phyloP scores from a whole-genome alignment of 2,113 vertebrate genomes.

The Xerus inauris region DNA sequence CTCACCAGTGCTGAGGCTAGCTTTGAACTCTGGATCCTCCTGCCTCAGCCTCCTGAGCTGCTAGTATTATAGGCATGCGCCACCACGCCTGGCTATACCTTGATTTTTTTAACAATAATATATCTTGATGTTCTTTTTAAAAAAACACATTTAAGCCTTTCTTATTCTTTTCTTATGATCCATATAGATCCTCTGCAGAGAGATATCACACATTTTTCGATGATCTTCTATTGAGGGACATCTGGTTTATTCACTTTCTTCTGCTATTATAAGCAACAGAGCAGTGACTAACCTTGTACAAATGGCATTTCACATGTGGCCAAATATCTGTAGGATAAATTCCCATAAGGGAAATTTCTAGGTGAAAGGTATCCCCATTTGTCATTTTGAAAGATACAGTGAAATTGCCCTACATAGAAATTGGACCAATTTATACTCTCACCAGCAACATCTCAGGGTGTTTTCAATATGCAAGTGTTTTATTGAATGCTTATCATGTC shows the following conservation, averaged over 20 bases:
- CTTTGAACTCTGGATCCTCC: too few relatives aligned
- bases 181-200: not conserved
- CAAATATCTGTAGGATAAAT: not conserved
- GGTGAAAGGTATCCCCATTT: not conserved
- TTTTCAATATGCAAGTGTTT: not conserved
- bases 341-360: not conserved
- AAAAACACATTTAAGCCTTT: not conserved
- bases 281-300: not conserved
- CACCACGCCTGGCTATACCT: too few relatives aligned
- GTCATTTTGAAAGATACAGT: not conserved
- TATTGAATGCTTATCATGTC: not conserved
- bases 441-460: not conserved
- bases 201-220: not conserved
- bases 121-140: slow-evolving; percentile 37
- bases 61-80: too few relatives aligned
- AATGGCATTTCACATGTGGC: not conserved
- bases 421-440: not conserved
- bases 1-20: too few relatives aligned
- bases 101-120: not conserved
- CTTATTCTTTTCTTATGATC: not conserved
- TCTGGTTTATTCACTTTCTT: slow-evolving; percentile 16
- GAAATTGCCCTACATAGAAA: not conserved
- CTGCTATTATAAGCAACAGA: not conserved
- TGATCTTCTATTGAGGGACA: not conserved
- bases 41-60: too few relatives aligned